A percentile compares a stretch with the other conserved stretches of the same genome.
These are phyloP conservation scores for Harpagoxenus sublaevis DNA, from an alignment of 2,888 invertebrate species.

Conservation along the genomic window DNA sequence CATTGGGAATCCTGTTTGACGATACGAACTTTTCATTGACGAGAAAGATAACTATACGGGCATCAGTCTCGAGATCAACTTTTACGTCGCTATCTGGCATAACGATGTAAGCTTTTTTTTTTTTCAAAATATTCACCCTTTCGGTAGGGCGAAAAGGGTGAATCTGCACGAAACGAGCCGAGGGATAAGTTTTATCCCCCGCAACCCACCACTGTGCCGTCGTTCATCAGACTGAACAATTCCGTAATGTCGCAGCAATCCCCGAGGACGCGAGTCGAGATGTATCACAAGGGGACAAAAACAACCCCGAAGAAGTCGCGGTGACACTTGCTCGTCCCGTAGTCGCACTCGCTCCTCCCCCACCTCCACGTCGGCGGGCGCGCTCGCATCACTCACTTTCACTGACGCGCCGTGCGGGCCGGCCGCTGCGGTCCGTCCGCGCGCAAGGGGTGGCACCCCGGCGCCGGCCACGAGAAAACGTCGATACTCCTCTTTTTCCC, in stretches of 20 bases:
- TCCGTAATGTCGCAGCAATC: slow-evolving; percentile 21
- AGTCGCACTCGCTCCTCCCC: slow-evolving; percentile 51
- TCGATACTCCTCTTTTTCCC: slow-evolving; percentile 75
- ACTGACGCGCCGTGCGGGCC: slow-evolving; percentile 66
- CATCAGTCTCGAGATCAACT: slow-evolving; percentile 5
- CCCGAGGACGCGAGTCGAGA: slow-evolving; percentile 24
- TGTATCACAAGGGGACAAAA: slow-evolving; percentile 43
- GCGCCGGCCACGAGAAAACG: slow-evolving; percentile 68
- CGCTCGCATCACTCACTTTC: slow-evolving; percentile 78
- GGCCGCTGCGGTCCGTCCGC: slow-evolving; percentile 62
- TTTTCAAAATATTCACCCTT: neutral
- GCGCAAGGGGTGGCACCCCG: slow-evolving; percentile 66
- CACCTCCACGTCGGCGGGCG: slow-evolving; percentile 55
- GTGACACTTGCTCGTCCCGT: slow-evolving; percentile 53
- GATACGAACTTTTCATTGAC: slow-evolving; percentile 19
- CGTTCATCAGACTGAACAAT: slow-evolving; percentile 29
- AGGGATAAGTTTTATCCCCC: neutral
- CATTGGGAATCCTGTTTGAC: neutral
- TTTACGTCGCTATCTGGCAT: slow-evolving; percentile 36
- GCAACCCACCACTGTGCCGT: slow-evolving; percentile 61
- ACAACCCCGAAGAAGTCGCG: slow-evolving; percentile 62
- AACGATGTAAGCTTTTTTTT: slow-evolving; percentile 10
- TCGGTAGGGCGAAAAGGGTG: neutral
- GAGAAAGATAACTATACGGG: slow-evolving; percentile 24
- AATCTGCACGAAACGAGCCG: slow-evolving; percentile 59